Evolutionary conservation across 2,888 invertebrate species (phyloP).

Genomic region (Drosophila ezoana): DNA sequence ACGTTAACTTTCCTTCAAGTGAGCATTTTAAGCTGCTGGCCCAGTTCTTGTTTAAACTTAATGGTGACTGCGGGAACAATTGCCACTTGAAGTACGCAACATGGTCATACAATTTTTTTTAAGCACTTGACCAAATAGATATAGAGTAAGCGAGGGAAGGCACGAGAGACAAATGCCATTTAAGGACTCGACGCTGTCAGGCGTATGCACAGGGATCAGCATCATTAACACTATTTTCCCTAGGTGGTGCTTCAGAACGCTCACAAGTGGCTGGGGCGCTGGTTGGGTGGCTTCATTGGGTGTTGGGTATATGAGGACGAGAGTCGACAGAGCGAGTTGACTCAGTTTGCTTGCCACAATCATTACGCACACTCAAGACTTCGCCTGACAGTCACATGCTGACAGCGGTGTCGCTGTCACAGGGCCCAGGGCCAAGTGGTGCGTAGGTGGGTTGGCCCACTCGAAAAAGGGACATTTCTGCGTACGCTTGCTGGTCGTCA

Average conservation of each 20-base stretch:
- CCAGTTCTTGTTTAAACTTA: slow-evolving; percentile 1
- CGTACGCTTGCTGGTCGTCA: slow-evolving; percentile 38
- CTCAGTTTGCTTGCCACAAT: slow-evolving; percentile 71
- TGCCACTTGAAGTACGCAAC: slow-evolving; percentile 60
- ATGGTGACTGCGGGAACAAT: slow-evolving; percentile 47
- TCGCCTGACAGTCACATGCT: slow-evolving; percentile 55
- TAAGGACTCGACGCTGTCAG: slow-evolving; percentile 60
- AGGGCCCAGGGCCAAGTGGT: slow-evolving; percentile 20
- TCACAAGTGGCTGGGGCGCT: slow-evolving; percentile 36
- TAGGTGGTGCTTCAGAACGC: slow-evolving; percentile 67
- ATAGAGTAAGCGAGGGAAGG: neutral
- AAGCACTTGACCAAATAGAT: slow-evolving; percentile 34
- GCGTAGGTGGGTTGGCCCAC: slow-evolving; percentile 19
- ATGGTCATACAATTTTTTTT: slow-evolving; percentile 59
- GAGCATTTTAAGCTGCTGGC: neutral
- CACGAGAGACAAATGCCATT: slow-evolving; percentile 49
- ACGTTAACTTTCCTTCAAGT: neutral
- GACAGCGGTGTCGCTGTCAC: slow-evolving; percentile 47
- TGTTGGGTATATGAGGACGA: neutral
- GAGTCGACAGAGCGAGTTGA: slow-evolving; percentile 29
- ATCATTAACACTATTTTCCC: slow-evolving; percentile 80
- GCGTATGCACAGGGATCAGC: slow-evolving; percentile 72
- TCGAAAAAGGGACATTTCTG: slow-evolving; percentile 53
- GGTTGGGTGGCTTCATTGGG: neutral
- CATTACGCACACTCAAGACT: slow-evolving; percentile 74